Evolutionary conservation across 2,888 invertebrate species (phyloP).

Genomic region (Meiosimyza decipiens): DNA sequence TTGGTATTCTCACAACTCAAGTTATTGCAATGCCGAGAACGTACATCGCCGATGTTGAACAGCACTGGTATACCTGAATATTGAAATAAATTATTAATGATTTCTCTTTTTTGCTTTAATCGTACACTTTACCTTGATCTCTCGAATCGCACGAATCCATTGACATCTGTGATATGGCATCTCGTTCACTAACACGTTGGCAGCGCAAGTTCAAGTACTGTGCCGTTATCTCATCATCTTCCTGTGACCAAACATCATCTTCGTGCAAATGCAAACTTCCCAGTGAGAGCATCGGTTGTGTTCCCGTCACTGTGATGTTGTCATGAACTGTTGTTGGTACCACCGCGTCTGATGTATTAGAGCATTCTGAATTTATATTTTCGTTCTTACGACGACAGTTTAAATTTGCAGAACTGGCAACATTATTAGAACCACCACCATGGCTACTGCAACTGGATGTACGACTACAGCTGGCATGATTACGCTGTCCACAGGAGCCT

Average conservation of each 20-base stretch:
- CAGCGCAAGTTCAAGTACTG: conserved; percentile 74
- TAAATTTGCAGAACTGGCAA: conserved; percentile 38
- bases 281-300: conserved; percentile 39
- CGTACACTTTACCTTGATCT: conserved; percentile 65
- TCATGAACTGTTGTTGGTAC: conserved; percentile 29
- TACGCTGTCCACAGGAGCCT: conserved; percentile 51
- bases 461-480: conserved; percentile 54
- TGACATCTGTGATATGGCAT: conserved; percentile 91
- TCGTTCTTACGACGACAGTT: conserved; percentile 53
- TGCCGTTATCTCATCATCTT: conserved; percentile 92
- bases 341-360: conserved; percentile 36
- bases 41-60: conserved; percentile 68
- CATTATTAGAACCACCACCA: conserved; percentile 12
- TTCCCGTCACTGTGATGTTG: conserved; percentile 40
- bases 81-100: conserved; percentile 14
- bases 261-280: conserved; percentile 72
- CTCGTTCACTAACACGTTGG: conserved; percentile 72
- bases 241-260: conserved; percentile 86
- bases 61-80: conserved; percentile 60
- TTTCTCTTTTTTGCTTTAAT: neutral
- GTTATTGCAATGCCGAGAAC: conserved; percentile 66
- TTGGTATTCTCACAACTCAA: conserved; percentile 78
- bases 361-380: conserved; percentile 45
- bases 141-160: conserved; percentile 85
- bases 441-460: conserved; percentile 60